Conservation (phyloP, 2,797 vertebrate species). For the Poecile montanus region DNA sequence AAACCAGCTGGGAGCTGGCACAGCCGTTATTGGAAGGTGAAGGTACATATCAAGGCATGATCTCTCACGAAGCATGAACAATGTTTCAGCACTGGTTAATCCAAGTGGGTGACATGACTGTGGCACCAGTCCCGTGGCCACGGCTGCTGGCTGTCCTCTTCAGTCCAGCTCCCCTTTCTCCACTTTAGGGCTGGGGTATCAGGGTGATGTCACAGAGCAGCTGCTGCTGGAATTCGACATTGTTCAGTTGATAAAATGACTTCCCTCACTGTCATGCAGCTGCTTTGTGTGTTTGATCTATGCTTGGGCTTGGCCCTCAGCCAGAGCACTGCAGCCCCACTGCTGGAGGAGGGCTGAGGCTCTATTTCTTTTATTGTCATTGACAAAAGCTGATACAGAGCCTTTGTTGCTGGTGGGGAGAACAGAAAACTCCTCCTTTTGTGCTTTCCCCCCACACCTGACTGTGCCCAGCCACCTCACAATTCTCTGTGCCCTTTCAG, state of each 20-base stretch:
- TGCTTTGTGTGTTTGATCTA: not conserved
- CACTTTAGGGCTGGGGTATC: not conserved
- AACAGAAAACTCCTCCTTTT: not conserved
- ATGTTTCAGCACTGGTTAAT: not conserved
- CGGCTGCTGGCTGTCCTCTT: not conserved
- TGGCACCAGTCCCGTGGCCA: not conserved
- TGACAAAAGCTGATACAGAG: not conserved
- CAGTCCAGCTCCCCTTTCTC: not conserved
- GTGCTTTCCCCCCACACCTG: not conserved
- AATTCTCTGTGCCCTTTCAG: not conserved
- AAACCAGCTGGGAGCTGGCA: not conserved
- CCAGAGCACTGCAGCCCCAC: not conserved
- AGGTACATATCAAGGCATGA: not conserved
- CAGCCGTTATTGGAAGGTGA: not conserved
- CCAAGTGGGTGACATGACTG: not conserved
- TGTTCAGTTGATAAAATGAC: not conserved
- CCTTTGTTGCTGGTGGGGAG: not conserved
- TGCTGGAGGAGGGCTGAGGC: not conserved
- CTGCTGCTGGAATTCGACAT: not conserved
- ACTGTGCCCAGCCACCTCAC: not conserved
- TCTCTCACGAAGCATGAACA: not conserved
- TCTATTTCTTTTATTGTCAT: not conserved
- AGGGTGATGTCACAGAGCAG: not conserved
- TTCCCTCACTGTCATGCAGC: not conserved
- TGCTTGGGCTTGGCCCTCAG: not conserved